Conservation (phyloP, 2,888 invertebrate species). For the Philopedon plagiatum region DNA sequence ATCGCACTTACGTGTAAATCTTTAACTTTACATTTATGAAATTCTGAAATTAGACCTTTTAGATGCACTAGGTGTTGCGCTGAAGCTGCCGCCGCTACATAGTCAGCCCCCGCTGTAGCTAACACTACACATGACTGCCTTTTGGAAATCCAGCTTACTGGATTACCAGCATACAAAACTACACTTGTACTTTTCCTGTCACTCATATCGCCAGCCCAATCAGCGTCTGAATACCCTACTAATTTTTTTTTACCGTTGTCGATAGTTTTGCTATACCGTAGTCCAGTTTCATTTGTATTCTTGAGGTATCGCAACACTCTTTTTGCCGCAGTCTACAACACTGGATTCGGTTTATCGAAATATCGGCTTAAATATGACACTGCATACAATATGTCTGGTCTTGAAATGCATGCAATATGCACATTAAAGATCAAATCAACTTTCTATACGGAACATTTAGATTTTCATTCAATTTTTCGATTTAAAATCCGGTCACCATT, state of each 20-base stretch:
- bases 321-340: conserved; percentile 49
- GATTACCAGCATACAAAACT: too few relatives aligned
- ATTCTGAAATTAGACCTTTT: too few relatives aligned
- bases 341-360: conserved; percentile 40
- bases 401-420: conserved; percentile 34
- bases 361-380: conserved; percentile 49
- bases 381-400: conserved; percentile 49
- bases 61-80: too few relatives aligned
- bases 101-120: background rate
- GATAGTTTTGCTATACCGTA: too few relatives aligned
- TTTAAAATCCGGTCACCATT: conserved; percentile 42
- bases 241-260: too few relatives aligned
- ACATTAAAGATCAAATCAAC: conserved; percentile 48
- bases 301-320: conserved; percentile 49
- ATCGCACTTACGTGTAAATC: background rate
- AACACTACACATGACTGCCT: too few relatives aligned
- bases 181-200: too few relatives aligned
- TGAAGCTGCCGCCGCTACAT: background rate
- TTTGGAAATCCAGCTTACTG: too few relatives aligned
- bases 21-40: background rate
- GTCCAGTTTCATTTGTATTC: too few relatives aligned
- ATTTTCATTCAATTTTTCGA: conserved; percentile 12
- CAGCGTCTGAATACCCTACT: too few relatives aligned
- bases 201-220: too few relatives aligned
- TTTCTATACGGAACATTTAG: conserved; percentile 43